phyloP scores from a whole-genome alignment of 1,140 invertebrate species.

The Heliconius hermathena region DNA sequence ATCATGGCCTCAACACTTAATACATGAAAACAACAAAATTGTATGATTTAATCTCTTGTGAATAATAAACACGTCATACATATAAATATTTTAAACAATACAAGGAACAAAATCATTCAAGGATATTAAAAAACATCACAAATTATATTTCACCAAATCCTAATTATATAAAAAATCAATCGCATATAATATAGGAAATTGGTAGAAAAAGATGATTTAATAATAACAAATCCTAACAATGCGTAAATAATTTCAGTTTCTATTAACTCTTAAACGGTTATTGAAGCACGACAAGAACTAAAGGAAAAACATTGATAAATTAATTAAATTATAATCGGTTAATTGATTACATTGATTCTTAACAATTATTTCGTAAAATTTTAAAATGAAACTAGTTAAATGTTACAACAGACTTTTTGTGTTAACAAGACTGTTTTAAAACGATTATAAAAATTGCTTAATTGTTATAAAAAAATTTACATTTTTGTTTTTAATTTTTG shows the following conservation, averaged over 20 bases:
- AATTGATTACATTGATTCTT: not conserved
- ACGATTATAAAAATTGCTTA: not conserved
- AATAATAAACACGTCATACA: too few relatives aligned
- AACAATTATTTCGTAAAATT: not conserved
- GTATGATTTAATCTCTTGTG: too few relatives aligned
- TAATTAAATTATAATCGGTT: slow-evolving; percentile 6
- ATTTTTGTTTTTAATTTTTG: not conserved
- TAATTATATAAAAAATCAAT: not conserved
- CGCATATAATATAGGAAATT: not conserved
- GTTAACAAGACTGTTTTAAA: not conserved
- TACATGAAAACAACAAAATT: too few relatives aligned
- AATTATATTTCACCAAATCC: not conserved
- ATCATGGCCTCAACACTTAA: too few relatives aligned
- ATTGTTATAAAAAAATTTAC: not conserved
- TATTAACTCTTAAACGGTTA: not conserved
- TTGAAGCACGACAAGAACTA: not conserved
- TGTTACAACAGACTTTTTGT: not conserved
- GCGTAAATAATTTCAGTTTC: not conserved
- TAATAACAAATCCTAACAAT: not conserved
- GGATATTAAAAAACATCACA: not conserved
- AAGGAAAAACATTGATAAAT: not conserved
- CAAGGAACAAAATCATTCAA: not conserved
- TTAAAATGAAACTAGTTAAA: not conserved
- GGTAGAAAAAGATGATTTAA: not conserved
- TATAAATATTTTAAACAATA: not conserved